phyloP scores from a whole-genome alignment of 1,140 invertebrate species.

The Drosophila ironensis region DNA sequence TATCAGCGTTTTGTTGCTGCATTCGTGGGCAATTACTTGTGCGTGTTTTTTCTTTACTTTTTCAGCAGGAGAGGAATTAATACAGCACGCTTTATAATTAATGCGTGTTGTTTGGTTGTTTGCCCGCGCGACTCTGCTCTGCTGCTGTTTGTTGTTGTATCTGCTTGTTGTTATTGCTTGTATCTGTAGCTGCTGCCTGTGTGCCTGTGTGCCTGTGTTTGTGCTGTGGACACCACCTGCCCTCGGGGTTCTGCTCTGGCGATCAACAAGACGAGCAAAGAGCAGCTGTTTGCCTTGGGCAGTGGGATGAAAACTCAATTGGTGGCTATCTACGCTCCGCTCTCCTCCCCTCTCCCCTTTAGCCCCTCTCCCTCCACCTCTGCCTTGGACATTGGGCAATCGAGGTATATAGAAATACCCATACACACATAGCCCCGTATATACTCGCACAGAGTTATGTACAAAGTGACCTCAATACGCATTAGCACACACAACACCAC shows the following conservation, averaged over 20 bases:
- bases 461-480: conserved; percentile 61
- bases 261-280: conserved; percentile 50
- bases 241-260: conserved; percentile 68
- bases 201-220: conserved; percentile 41
- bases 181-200: conserved; percentile 2
- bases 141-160: no score
- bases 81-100: conserved; percentile 55
- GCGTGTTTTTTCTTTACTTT: no score
- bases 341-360: no score
- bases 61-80: conserved; percentile 37
- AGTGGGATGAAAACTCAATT: conserved; percentile 63
- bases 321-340: conserved; percentile 31
- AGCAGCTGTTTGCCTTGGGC: conserved; percentile 59
- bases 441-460: conserved; percentile 39
- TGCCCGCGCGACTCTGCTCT: no score
- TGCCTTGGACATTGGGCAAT: conserved; percentile 55
- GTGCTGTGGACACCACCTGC: conserved; percentile 73
- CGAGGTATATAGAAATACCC: conserved; percentile 15
- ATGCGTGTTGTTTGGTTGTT: no score
- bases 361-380: no score
- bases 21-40: conserved; percentile 10
- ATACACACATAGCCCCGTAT: conserved; percentile 13
- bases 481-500: conserved; percentile 25
- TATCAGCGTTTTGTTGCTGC: conserved; percentile 17
- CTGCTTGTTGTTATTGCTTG: no score